phyloP scores from a whole-genome alignment of 35 echinoderm and acorn worm species.

The Apostichopus californicus region DNA sequence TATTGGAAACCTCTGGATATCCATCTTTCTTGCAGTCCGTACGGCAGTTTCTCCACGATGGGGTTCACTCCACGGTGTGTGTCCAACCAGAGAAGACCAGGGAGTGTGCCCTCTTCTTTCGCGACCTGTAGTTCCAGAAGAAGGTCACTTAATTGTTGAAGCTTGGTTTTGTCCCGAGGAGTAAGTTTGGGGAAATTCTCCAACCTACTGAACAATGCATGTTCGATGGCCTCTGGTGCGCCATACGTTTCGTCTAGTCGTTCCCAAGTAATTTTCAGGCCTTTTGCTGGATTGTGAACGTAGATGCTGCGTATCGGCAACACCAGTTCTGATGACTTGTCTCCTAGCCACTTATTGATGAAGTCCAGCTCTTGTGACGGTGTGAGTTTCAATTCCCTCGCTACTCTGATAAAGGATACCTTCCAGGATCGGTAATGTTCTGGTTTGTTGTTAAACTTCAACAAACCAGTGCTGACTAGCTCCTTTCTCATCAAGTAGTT shows the following conservation, averaged over 20 bases:
- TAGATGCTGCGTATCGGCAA: no score
- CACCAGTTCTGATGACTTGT: no score
- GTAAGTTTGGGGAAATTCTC: conserved; percentile 34
- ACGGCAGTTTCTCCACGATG: conserved; percentile 54
- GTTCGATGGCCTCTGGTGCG: conserved; percentile 48
- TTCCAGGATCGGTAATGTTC: no score
- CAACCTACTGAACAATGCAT: conserved; percentile 23
- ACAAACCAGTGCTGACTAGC: no score
- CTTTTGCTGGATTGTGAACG: neutral
- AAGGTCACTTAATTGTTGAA: conserved; percentile 36
- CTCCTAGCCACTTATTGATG: no score
- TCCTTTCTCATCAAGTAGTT: no score
- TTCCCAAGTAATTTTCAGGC: conserved; percentile 41
- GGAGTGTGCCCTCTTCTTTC: conserved; percentile 32
- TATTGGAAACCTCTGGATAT: conserved; percentile 8
- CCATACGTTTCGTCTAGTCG: conserved; percentile 50
- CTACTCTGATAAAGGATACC: no score
- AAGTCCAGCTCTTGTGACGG: no score
- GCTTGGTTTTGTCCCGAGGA: conserved; percentile 1
- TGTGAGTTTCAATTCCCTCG: no score
- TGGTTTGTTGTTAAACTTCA: no score
- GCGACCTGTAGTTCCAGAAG: conserved; percentile 36
- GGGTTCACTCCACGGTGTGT: conserved; percentile 18
- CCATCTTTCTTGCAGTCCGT: conserved; percentile 61
- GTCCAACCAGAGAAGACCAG: conserved; percentile 45